Evolutionary conservation across 2,113 vertebrate species (phyloP).

Genomic region (Ivindomyrus marchei): DNA sequence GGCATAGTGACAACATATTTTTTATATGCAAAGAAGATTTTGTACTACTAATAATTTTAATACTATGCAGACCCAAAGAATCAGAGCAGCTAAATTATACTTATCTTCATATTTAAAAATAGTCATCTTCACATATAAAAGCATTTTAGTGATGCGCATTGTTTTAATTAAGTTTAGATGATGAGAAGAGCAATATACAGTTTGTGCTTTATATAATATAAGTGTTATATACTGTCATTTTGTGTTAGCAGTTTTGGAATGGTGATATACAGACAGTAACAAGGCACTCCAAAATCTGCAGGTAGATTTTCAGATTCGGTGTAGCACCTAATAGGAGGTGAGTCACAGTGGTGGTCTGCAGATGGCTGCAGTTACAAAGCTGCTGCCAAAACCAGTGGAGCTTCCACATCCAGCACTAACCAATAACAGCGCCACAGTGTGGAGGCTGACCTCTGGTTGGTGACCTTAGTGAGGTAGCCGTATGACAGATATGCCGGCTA

Average conservation of each 20-base stretch:
- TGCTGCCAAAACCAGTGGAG: constrained; percentile 7
- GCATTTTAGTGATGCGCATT: background rate
- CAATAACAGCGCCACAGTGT: constrained; percentile 10
- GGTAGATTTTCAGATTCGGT: background rate
- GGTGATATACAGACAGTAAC: constrained; percentile 19
- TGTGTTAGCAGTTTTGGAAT: constrained; percentile 31
- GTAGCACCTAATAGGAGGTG: background rate
- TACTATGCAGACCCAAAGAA: background rate
- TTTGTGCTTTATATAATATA: background rate
- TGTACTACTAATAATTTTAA: background rate
- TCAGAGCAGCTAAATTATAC: background rate
- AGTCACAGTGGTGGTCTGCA: constrained; percentile 12
- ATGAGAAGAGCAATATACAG: constrained; percentile 10
- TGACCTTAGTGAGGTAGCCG: background rate
- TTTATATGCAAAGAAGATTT: background rate
- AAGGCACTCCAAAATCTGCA: constrained; percentile 9
- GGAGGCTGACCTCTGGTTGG: background rate
- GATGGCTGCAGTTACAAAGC: constrained; percentile 34
- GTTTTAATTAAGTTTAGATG: constrained; percentile 14
- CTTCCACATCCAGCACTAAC: constrained; percentile 28
- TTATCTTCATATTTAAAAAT: background rate
- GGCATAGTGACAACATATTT: background rate
- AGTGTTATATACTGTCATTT: constrained; percentile 21
- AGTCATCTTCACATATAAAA: background rate
- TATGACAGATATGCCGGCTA: background rate